Evolutionary conservation across 2,797 vertebrate species (phyloP), one percentile per base, ranked within the genome.

Genomic region (Cheirogaleus major): DNA sequence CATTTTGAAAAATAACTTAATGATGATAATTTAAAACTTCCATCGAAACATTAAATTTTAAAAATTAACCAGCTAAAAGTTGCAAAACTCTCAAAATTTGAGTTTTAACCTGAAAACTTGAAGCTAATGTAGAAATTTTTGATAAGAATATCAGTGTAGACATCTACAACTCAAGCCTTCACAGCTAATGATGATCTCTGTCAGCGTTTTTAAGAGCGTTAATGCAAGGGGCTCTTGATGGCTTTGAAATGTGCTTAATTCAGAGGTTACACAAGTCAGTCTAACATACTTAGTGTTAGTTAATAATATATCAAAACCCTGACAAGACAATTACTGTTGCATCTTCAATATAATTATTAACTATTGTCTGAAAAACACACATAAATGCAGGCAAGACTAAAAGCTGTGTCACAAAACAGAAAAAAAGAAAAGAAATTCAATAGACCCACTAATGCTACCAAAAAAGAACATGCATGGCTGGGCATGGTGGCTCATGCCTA

Each of bases 321-420:
- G 96, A 96, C 98, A 97, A 98, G 55, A 93, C 96, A 95, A 94
- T 76, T 95, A 97, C 86, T 97, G 93, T 97, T 98, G 97, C 3
- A 7, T 96, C 80, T 98, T 98, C 98, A 98, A 98, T 98, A 98
- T 96, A 97, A 96, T 65, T 94, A 97, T 96, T 95, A 98, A 98
- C 67, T 97, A 93, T 86, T 96, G 90, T 88, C 97, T 96, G 95
- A 97, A 92, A 95, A 95, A 97, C 89, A 98, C 85, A 96, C 27
- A 89, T 14, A 91, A 98, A 97, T 93, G 85, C 91, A 98, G 87
- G 90, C 96, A 91, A n/a, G 97, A 97, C 52, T 85, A 69, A 97
- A 70, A 97, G 72, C 55, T 93, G 80, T 63, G 50, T 93, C 94
- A 97, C 95, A 97, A 96, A 97, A 88, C 5, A 97, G 97, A 95